Base-by-base conservation (phyloP, 2,113 vertebrate genomes). In the Rhombomys opimus region DNA sequence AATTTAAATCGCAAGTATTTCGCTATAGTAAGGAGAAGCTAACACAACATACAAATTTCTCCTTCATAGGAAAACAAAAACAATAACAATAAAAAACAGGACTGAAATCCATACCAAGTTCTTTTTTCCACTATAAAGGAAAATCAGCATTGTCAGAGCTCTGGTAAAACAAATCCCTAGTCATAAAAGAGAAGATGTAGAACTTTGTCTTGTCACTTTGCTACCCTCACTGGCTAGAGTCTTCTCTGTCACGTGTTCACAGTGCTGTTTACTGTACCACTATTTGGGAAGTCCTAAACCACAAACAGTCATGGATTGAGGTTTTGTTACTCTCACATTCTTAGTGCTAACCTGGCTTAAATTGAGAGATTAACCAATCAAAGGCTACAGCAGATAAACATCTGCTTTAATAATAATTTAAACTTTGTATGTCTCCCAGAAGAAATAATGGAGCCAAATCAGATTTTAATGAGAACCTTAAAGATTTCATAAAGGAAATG, bases 401-500 rank as follows among this genome's bases (percentile, higher is more conserved):
- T 68, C 32, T 94, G 65, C 3, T 87, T 9, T 57, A 52, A 81
- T 70, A 90, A 46, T 38, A 41, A 84, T 61, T 80, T 85, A 77
- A 72, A 46, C 27, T 32, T 57, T 15, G 2, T 3, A 63, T 59
- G 50, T 65, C 54, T 14, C 25, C 17, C 5, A 89, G 52, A 65
- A 96, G 13, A 46, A 96, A 15, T 52, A 87, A 57, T 50, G 46
- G 32, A 41, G 35, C 38, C 52, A 6, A 95, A 65, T 95, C 78
- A 67, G 9, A n/a, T 54, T 80, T 91, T 70, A 78, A 76, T 85
- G 59, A 87, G 22, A 82, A 57, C 15, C n/a, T 54, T 63, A 87
- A 15, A 67, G 15, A 93, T 85, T 82, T 78, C 63, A 57, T 68
- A 38, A 54, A 80, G 52, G 10, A 46, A 46, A 46, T 46, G 46